Base-by-base conservation (phyloP, 1,140 invertebrate genomes). In the Cydia strobilella region DNA sequence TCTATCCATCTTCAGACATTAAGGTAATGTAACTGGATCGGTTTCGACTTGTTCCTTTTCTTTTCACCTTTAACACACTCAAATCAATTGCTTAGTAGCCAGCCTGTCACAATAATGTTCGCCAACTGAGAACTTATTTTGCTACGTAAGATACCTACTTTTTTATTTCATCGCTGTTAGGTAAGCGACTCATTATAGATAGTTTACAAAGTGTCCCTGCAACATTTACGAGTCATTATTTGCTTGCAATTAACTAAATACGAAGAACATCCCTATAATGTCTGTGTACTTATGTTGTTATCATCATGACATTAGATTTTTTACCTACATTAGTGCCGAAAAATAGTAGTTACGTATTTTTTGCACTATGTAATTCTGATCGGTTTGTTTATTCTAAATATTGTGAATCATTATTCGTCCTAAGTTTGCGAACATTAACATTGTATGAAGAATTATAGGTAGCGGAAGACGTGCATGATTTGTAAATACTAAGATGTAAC, bases 1-100 rank as follows among this genome's bases (percentile, higher is more conserved):
- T 69, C 31, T 31, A 69, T 69, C 65, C 31, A 39, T 69, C 65
- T 69, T 35, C n/a, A 35, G 27, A 39, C 31, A 35, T 69, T 59
- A 23, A 59, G 54, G 54, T 59, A 59, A 59, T 59, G 54, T 59
- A 23, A 59, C 54, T 59, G 54, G 54, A 23, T 59, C 54, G 54
- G 20, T 59, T 54, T 54, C 51, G n/a, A 54, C 12, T 48, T 54
- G 51, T 9, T 54, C 51, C n/a, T 54, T 18, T 45, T 45, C 39
- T 45, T 13, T 5, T 54, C n/a, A 54, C 5, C 51, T 18, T 54
- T 54, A 54, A n/a, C n/a, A 54, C 42, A 45, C 42, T 54, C 12
- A 7, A 54, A n/a, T 54, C n/a, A 18, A 48, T 48, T 54, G 3
- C 51, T 18, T 7, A 2, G 4, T 6, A 7, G 51, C n/a, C 7